Evolutionary conservation across 2,888 invertebrate genomes (phyloP).

Genomic region (Cecidostiba fungosa): DNA sequence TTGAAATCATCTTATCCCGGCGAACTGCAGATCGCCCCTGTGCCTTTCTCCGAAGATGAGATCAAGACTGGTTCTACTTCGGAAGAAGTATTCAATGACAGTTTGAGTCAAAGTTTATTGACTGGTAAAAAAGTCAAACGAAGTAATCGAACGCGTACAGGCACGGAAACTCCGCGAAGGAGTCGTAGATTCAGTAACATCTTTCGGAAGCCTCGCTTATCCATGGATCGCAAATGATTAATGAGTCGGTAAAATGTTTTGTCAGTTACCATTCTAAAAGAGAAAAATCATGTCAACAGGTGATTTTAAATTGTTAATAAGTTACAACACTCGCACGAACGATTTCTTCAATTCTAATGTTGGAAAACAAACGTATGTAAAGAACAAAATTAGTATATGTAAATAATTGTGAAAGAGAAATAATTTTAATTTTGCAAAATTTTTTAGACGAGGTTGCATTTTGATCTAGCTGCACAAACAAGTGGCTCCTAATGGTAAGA

Average conservation of each 20-base stretch:
- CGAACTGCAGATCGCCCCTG: slow-evolving; percentile 86
- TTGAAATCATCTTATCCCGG: slow-evolving; percentile 92
- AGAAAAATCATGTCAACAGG: neutral
- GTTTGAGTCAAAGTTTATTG: slow-evolving; percentile 78
- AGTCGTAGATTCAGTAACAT: slow-evolving; percentile 73
- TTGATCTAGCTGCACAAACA: neutral
- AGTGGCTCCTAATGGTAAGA: neutral
- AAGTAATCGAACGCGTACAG: slow-evolving; percentile 73
- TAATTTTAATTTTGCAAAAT: neutral
- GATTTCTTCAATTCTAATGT: neutral
- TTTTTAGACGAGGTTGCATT: neutral
- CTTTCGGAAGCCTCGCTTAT: slow-evolving; percentile 70
- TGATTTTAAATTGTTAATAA: neutral
- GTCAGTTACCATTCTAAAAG: neutral
- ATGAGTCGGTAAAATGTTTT: neutral
- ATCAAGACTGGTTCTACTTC: slow-evolving; percentile 81
- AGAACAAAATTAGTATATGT: neutral
- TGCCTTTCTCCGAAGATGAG: slow-evolving; percentile 84
- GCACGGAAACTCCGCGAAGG: slow-evolving; percentile 69
- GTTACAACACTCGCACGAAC: too few species aligned
- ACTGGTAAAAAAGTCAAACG: slow-evolving; percentile 77
- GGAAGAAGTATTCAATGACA: slow-evolving; percentile 77
- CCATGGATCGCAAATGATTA: slow-evolving; percentile 46
- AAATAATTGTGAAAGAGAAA: neutral
- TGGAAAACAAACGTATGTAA: neutral